Conservation (phyloP, 2,888 invertebrate genomes). For the Exocentrus adspersus region DNA sequence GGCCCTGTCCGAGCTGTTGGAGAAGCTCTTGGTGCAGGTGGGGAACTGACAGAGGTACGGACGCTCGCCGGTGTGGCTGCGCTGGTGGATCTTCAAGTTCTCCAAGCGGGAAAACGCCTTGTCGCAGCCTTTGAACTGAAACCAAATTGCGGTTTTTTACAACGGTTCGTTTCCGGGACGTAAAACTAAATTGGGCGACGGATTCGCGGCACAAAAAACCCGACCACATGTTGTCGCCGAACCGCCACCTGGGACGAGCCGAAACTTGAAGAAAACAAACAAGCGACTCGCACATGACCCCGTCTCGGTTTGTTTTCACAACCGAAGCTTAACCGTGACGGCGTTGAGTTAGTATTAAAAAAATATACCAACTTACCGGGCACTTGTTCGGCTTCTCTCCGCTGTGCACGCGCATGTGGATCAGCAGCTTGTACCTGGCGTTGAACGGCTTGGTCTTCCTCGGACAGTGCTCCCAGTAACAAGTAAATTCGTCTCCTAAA, state of each 20-base stretch:
- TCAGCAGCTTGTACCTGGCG: constrained; percentile 96
- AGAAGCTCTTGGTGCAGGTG: constrained; percentile 95
- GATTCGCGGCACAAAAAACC: constrained; percentile 24
- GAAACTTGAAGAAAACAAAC: constrained; percentile 41
- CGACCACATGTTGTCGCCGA: constrained; percentile 6
- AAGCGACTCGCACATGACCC: constrained; percentile 35
- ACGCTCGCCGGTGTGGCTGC: constrained; percentile 95
- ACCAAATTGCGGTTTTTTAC: constrained; percentile 44
- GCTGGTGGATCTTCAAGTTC: constrained; percentile 96
- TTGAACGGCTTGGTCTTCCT: constrained; percentile 92
- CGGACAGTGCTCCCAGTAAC: constrained; percentile 93
- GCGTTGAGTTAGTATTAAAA: constrained; percentile 15
- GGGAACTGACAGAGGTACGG: constrained; percentile 95
- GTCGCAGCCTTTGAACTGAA: constrained; percentile 90
- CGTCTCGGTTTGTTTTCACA: no score
- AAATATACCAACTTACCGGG: constrained; percentile 89
- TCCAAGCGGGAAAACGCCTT: constrained; percentile 97
- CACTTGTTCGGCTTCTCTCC: constrained; percentile 99
- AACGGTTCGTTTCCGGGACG: constrained; percentile 33
- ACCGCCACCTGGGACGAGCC: constrained; percentile 49
- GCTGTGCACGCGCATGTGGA: constrained; percentile 97
- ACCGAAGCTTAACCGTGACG: constrained; percentile 17
- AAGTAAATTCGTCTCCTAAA: constrained; percentile 87
- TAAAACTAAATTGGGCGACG: constrained; percentile 37
- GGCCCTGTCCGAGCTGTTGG: constrained; percentile 97